Evolutionary conservation across 1,140 invertebrate species (phyloP), one percentile per base, ranked within the genome.

Genomic region (Grapholita molesta): DNA sequence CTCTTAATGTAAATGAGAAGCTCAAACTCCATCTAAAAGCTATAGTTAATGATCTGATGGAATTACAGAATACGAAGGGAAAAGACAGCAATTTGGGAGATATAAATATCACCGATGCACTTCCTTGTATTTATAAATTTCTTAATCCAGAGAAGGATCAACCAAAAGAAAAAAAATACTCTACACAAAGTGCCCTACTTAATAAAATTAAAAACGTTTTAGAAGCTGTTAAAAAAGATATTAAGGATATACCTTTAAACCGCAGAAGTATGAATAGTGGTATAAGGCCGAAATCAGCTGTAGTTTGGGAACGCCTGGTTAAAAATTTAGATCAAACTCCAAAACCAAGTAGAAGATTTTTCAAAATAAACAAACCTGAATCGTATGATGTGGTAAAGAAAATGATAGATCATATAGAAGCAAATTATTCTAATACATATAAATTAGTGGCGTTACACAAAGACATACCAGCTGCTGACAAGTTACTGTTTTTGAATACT

Each of bases 91-190:
- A 76, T 67, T 76, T 67, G 24, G 76, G 66, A 25, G 57, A 83
- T 23, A 70, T 85, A 23, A 79, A 82, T 35, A 77, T 91, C 53
- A 69, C 72, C 4, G 81, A 89, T 55, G 77, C 74, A 0, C 66
- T 91, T 35, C 89, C 89, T 25, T 91, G 89, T 66, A 81, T 91
- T 42, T 84, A 80, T 69, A 85, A 86, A 68, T 73, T 86, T 28
- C 70, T 91, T 11, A 85, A 84, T 68, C 25, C 66, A 12, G 75
- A 74, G 71, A 79, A 53, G 55, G 38, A n/a, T 42, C 68, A 73
- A 33, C 52, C n/a, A 38, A 64, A 25, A 57, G n/a, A 11, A 66
- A 70, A 55, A 66, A 66, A 42, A 66, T 72, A 7, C 32, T 33
- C 25, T 53, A 61, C 25, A 8, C 35, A 12, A n/a, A n/a, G 28